Evolutionary conservation across 2,113 vertebrate genomes (phyloP).

Genomic region (Otis tarda): DNA sequence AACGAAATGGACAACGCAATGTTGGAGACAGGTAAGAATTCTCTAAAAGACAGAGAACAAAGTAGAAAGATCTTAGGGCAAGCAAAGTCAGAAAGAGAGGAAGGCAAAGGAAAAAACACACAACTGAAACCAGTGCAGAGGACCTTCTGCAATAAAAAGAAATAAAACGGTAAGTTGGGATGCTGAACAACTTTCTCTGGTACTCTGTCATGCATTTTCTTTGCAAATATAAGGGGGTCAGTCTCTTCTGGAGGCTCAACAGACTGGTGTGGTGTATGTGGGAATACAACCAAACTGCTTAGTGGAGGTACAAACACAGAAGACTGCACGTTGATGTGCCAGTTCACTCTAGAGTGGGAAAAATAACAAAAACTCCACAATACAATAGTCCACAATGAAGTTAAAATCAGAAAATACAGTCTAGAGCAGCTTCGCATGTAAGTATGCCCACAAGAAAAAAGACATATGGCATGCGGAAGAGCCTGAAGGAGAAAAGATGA

Average conservation of each 20-base stretch:
- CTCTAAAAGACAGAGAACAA: not conserved
- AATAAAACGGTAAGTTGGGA: not conserved
- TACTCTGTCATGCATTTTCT: not conserved
- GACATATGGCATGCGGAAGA: rapidly evolving
- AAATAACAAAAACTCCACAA: not conserved
- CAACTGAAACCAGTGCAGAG: not conserved
- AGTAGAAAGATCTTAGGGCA: not conserved
- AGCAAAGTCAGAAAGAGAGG: not conserved
- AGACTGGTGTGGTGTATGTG: not conserved
- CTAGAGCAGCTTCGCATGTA: not conserved
- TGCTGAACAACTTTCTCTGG: not conserved
- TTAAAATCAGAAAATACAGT: not conserved
- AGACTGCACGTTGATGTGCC: not conserved
- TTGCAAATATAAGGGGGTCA: not conserved
- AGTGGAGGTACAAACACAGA: not conserved
- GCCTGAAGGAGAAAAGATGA: not conserved
- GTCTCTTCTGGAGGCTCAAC: not conserved
- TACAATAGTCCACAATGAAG: not conserved
- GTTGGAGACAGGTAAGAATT: not conserved
- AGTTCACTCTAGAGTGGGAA: not conserved
- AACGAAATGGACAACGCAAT: not conserved
- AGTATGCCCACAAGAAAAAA: not conserved
- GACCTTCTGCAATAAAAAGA: not conserved
- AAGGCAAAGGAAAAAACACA: not conserved
- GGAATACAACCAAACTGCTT: not conserved